These are phyloP conservation scores for Onychostruthus taczanowskii DNA, from an alignment of 2,113 vertebrate genomes.

Conservation along the genomic window DNA sequence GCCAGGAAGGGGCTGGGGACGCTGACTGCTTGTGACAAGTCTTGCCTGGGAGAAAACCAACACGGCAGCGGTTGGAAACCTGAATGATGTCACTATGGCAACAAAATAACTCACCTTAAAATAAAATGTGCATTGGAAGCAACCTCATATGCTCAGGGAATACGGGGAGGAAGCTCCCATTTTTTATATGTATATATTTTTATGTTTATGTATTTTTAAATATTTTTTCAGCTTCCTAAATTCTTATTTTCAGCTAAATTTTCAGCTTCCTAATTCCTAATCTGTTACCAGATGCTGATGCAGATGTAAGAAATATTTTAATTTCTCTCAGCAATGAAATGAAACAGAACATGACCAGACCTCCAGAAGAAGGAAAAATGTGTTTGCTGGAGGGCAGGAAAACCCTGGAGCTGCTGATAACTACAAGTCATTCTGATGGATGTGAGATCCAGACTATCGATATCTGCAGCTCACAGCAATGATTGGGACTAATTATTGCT, in stretches of 20 bases:
- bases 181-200: background rate
- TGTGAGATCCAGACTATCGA: background rate
- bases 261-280: background rate
- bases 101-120: conserved; percentile 54
- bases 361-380: background rate
- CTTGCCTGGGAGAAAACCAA: background rate
- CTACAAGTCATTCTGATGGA: background rate
- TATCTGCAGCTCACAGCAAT: background rate
- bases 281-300: background rate
- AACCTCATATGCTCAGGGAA: background rate
- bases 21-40: background rate
- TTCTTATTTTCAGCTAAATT: background rate
- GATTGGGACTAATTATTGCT: background rate
- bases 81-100: conserved; percentile 38
- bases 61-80: background rate
- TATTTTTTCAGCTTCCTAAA: background rate
- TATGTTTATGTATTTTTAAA: background rate
- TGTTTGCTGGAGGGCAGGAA: background rate
- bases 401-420: background rate
- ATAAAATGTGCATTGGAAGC: background rate
- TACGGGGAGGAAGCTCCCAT: background rate
- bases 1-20: background rate
- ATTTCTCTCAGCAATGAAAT: background rate
- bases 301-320: background rate
- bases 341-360: background rate